Percentiles rank a stretch among this genome's conserved stretches.
Evolutionary conservation across 2,888 invertebrate genomes (phyloP).

Genomic region (Octodonta nipae): DNA sequence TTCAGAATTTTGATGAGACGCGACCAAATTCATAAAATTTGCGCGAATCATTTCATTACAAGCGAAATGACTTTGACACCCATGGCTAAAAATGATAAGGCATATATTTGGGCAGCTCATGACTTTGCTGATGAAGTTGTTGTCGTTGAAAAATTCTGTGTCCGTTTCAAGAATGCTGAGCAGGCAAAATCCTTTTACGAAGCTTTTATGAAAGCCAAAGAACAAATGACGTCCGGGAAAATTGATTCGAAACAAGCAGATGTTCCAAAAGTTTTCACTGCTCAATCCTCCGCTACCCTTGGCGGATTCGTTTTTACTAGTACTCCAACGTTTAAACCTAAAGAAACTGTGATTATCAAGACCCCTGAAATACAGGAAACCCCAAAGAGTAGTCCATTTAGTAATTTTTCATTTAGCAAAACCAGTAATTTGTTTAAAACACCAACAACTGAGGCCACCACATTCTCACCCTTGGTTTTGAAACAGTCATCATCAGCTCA

Average conservation of each 20-base stretch:
- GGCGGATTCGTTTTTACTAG: slow-evolving; percentile 62
- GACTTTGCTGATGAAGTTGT: slow-evolving; percentile 76
- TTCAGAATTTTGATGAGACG: slow-evolving; percentile 64
- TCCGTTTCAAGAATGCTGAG: slow-evolving; percentile 66
- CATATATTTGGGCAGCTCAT: slow-evolving; percentile 70
- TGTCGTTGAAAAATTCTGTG: slow-evolving; percentile 63
- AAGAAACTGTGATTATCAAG: slow-evolving; percentile 20
- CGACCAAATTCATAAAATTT: slow-evolving; percentile 79
- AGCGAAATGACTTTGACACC: slow-evolving; percentile 61
- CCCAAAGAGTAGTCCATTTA: slow-evolving; percentile 32
- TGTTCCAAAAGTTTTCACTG: neutral
- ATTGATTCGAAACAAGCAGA: neutral
- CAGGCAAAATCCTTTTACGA: slow-evolving; percentile 60
- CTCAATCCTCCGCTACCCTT: slow-evolving; percentile 22
- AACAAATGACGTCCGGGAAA: slow-evolving; percentile 18
- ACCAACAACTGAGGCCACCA: slow-evolving; percentile 8
- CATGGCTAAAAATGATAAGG: slow-evolving; percentile 54
- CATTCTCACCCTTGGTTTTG: slow-evolving; percentile 12
- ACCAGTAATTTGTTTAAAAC: slow-evolving; percentile 3
- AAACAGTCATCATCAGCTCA: too few species aligned
- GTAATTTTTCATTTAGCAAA: slow-evolving; percentile 22
- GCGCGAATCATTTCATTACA: slow-evolving; percentile 78
- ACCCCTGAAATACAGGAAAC: slow-evolving; percentile 23
- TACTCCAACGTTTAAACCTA: slow-evolving; percentile 48
- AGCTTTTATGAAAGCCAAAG: slow-evolving; percentile 54